These are phyloP conservation scores for Pituophis catenifer DNA, from an alignment of 2,113 vertebrate species.

Conservation along the genomic window DNA sequence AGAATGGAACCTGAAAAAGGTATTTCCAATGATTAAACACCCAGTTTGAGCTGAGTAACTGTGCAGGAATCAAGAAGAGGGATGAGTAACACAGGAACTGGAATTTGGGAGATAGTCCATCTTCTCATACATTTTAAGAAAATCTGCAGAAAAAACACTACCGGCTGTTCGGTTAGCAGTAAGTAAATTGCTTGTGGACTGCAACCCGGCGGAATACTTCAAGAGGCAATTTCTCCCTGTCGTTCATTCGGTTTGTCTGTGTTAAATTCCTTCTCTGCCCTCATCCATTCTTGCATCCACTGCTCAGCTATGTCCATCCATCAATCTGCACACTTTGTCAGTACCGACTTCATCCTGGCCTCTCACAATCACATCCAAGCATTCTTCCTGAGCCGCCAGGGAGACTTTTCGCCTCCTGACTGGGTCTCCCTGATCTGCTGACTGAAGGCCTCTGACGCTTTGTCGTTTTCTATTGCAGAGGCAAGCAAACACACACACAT, in stretches of 20 bases:
- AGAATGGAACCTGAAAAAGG: slow-evolving; percentile 59
- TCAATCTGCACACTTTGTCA: slow-evolving; percentile 96
- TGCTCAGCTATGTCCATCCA: slow-evolving; percentile 95
- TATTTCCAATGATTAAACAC: slow-evolving; percentile 70
- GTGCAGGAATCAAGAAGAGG: slow-evolving; percentile 60
- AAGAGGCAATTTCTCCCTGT: slow-evolving; percentile 96
- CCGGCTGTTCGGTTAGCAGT: slow-evolving; percentile 82
- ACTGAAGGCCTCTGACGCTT: slow-evolving; percentile 79
- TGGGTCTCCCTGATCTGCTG: slow-evolving; percentile 83
- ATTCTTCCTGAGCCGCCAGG: slow-evolving; percentile 75
- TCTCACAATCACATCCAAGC: slow-evolving; percentile 82
- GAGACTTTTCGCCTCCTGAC: slow-evolving; percentile 86
- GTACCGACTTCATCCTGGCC: slow-evolving; percentile 92
- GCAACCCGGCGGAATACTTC: slow-evolving; percentile 81
- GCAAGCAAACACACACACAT: slow-evolving; percentile 72
- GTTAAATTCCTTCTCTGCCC: slow-evolving; percentile 92
- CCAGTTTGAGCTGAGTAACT: slow-evolving; percentile 69
- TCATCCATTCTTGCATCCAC: slow-evolving; percentile 98
- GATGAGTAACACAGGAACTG: slow-evolving; percentile 52
- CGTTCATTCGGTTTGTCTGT: slow-evolving; percentile 98
- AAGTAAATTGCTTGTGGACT: slow-evolving; percentile 94
- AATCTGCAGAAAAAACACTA: slow-evolving; percentile 78
- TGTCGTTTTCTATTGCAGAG: slow-evolving; percentile 91
- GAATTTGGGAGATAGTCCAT: slow-evolving; percentile 63
- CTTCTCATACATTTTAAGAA: slow-evolving; percentile 68